phyloP scores from a whole-genome alignment of 2,797 vertebrate genomes.

The Cryptoblepharus egeriae region DNA sequence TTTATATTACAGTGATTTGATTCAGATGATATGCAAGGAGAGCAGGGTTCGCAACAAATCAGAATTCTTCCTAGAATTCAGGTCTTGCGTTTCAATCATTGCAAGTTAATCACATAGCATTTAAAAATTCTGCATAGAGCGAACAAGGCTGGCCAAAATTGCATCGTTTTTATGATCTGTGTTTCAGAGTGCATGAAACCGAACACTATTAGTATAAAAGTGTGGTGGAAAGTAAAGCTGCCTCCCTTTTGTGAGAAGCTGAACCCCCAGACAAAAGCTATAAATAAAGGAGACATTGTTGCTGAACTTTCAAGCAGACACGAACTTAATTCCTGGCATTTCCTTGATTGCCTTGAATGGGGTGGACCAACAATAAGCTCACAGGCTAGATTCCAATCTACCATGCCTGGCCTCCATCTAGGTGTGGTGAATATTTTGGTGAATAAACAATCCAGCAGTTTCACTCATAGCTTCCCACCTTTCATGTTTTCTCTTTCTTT shows the following conservation, averaged over 20 bases:
- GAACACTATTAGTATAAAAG: slow-evolving; percentile 7
- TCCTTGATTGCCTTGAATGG: slow-evolving; percentile 10
- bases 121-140: slow-evolving; percentile 1
- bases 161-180: background rate
- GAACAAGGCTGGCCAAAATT: background rate
- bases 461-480: background rate
- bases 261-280: background rate
- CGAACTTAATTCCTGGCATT: slow-evolving; percentile 22
- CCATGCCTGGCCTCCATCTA: background rate
- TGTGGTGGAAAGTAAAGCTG: background rate
- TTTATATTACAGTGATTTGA: slow-evolving; percentile 19
- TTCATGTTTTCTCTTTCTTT: background rate
- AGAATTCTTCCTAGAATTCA: background rate
- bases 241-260: background rate
- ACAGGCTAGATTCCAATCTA: background rate
- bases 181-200: background rate
- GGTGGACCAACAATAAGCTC: background rate
- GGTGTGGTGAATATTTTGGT: background rate
- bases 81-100: background rate
- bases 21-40: slow-evolving; percentile 3
- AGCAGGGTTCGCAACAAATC: background rate
- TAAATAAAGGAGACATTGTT: slow-evolving; percentile 18
- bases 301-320: background rate
- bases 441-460: background rate
- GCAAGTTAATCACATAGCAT: background rate